Base-by-base conservation (phyloP, 2,888 invertebrate genomes). In the Ichneumoninae sp. region DNA sequence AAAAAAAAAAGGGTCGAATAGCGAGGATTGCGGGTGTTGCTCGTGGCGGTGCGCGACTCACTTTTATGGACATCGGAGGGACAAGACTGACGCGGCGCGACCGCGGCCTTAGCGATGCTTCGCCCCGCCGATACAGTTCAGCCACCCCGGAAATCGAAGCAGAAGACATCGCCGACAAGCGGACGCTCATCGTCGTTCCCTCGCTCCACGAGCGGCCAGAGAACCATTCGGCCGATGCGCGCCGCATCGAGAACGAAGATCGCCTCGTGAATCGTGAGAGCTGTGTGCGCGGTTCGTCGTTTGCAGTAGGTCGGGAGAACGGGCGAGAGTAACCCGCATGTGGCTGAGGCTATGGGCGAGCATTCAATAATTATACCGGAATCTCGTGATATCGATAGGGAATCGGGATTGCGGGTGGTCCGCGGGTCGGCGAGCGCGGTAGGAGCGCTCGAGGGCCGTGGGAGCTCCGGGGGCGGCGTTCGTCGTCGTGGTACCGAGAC, bases 301-400 rank as follows among this genome's bases (percentile, higher is more conserved):
- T 16, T 4, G 16, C 16, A 62, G 16, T 4, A 3, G 33, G 60
- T 44, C 44, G 44, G 68, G 54, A 76, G 54, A 76, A 26, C 50
- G 76, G 76, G 52, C 50, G 70, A 75, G 66, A 66, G 79, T 84
- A 83, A 86, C 85, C 86, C 86, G 87, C 83, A 89, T 89, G 89
- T 88, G 87, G 88, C 91, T 82, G 82, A 89, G 92, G 93, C 92
- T 93, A 93, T 93, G 93, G 93, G 92, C 92, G 91, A 91, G 91
- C 89, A 91, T 90, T 89, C 89, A 89, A 91, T 91, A 89, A 89
- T 86, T 84, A 87, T 84, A 86, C 86, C 88, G 88, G 89, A 89
- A 89, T 88, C 87, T 88, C 88, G 88, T 87, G 88, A 87, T 87
- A 89, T 87, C 71, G 83, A 80, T 69, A 74, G 82, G 83, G 72